Percentiles rank a stretch among this genome's conserved stretches.
Evolutionary conservation across 2,888 invertebrate genomes (phyloP).

Genomic region (Torymus texanus): DNA sequence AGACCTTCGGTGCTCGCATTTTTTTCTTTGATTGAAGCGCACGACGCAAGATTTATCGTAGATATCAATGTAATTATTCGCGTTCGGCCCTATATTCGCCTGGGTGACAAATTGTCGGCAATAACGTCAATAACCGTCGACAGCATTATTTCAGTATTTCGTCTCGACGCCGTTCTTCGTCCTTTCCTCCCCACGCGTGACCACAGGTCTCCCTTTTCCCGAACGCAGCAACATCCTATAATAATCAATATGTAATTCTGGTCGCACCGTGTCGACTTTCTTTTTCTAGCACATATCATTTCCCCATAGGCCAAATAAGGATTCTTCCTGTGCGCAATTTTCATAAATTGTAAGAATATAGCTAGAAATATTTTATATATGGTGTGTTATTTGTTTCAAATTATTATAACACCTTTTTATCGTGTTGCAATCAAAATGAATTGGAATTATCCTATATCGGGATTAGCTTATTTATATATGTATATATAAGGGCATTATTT

Average conservation of each 20-base stretch:
- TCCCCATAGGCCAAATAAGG: conserved; percentile 2
- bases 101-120: conserved; percentile 64
- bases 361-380: too few species aligned
- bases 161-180: conserved; percentile 39
- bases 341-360: conserved; percentile 3
- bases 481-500: too few species aligned
- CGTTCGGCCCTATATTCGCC: conserved; percentile 31
- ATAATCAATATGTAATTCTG: conserved; percentile 66
- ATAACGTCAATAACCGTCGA: conserved; percentile 65
- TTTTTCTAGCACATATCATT: conserved; percentile 7
- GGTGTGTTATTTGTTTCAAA: too few species aligned
- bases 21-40: conserved; percentile 54
- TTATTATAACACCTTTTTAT: too few species aligned
- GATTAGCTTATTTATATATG: too few species aligned
- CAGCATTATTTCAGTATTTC: conserved; percentile 66
- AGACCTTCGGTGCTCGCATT: conserved; percentile 10
- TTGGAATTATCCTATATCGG: too few species aligned
- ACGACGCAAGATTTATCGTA: conserved; percentile 58
- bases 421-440: too few species aligned
- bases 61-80: conserved; percentile 58
- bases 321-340: conserved; percentile 33
- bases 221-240: conserved; percentile 61
- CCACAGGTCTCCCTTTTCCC: conserved; percentile 47
- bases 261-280: conserved; percentile 58
- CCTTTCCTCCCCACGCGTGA: conserved; percentile 5